Evolutionary conservation across 2,797 vertebrate genomes (phyloP).

Genomic region (Adelosebastes latens): DNA sequence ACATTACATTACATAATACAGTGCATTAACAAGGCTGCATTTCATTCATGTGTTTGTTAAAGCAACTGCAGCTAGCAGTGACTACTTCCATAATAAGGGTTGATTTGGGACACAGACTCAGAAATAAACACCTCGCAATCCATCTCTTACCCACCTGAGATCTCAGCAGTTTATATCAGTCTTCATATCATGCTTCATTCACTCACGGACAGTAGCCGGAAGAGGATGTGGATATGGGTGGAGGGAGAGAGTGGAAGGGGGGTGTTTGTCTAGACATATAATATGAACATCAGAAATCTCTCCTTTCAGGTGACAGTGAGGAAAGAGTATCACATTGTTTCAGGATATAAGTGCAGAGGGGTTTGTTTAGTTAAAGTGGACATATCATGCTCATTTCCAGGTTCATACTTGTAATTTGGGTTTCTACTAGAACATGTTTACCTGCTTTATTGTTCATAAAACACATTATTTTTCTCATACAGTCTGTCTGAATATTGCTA

Average conservation of each 20-base stretch:
- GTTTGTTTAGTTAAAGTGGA: background rate
- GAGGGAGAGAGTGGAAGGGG: constrained; percentile 37
- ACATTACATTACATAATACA: too few relatives aligned
- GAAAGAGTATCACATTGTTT: constrained; percentile 43
- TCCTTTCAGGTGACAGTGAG: constrained; percentile 22
- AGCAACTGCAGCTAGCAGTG: background rate
- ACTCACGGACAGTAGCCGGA: constrained; percentile 11
- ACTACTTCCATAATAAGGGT: background rate
- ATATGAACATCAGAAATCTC: constrained; percentile 53
- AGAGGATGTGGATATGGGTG: constrained; percentile 62
- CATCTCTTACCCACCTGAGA: constrained; percentile 1
- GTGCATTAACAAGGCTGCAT: background rate
- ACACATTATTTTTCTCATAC: too few relatives aligned
- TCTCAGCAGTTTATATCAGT: background rate
- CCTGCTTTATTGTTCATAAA: too few relatives aligned
- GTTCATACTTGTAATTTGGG: too few relatives aligned
- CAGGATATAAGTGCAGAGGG: background rate
- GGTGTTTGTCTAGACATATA: constrained; percentile 76
- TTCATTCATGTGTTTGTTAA: background rate
- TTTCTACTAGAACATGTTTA: too few relatives aligned
- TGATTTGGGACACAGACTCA: background rate
- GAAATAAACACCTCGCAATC: background rate
- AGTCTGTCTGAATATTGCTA: too few relatives aligned
- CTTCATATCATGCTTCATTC: constrained; percentile 33
- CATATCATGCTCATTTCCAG: too few relatives aligned